phyloP scores from a whole-genome alignment of 2,113 vertebrate species.

The Sitta europaea region DNA sequence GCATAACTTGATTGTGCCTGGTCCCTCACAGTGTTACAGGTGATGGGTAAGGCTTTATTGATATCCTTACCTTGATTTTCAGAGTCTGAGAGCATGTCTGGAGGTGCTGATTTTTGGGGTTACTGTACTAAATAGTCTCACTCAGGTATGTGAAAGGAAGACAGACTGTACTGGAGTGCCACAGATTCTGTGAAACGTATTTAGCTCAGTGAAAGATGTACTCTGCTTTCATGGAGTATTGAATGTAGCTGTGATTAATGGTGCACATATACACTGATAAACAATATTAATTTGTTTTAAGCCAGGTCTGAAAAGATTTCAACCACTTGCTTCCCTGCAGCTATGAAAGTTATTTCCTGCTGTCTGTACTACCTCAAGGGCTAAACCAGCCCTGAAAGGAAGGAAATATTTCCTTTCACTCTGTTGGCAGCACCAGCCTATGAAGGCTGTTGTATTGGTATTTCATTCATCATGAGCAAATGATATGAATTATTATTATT shows the following conservation, averaged over 20 bases:
- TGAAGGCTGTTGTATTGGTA: background rate
- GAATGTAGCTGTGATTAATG: conserved; percentile 61
- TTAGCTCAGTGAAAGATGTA: conserved; percentile 43
- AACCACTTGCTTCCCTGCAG: conserved; percentile 28
- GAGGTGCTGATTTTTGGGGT: background rate
- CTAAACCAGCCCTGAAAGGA: conserved; percentile 39
- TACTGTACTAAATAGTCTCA: background rate
- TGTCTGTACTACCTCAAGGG: conserved; percentile 2
- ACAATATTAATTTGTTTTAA: conserved; percentile 59
- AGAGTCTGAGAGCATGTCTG: background rate
- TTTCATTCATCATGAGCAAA: conserved; percentile 32
- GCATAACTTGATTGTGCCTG: background rate
- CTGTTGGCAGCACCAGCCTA: background rate
- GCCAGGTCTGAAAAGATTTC: conserved; percentile 47
- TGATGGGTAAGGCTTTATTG: background rate
- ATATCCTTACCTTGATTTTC: background rate
- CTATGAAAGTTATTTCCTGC: conserved; percentile 47
- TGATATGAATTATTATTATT: background rate
- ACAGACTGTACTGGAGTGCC: background rate
- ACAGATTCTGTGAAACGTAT: background rate
- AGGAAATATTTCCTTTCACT: background rate
- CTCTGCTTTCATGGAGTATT: conserved; percentile 21
- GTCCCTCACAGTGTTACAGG: background rate
- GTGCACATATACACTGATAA: conserved; percentile 44
- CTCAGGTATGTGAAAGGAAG: background rate